These are phyloP conservation scores for Eucidaris tribuloides DNA, from an alignment of 35 echinoderm and acorn worm genomes.

Conservation along the genomic window DNA sequence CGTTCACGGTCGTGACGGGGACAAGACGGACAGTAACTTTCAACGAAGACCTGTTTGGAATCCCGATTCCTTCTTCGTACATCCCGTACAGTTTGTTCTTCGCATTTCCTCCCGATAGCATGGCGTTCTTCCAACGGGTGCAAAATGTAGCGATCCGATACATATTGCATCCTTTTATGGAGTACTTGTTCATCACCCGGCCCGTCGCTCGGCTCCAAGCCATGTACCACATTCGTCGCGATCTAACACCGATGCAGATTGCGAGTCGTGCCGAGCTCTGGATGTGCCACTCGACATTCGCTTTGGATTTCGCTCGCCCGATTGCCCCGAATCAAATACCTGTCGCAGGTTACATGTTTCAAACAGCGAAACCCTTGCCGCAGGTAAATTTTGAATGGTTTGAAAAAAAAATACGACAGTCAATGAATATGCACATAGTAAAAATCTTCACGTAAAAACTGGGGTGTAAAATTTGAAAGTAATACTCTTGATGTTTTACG, in stretches of 20 bases:
- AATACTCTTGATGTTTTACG: too few species aligned
- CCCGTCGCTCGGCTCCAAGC: background rate
- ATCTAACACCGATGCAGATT: conserved; percentile 11
- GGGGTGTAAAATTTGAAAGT: too few species aligned
- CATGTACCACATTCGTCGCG: background rate
- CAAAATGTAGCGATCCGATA: conserved; percentile 12
- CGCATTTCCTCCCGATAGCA: background rate
- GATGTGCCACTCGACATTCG: conserved; percentile 14
- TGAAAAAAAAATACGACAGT: too few species aligned
- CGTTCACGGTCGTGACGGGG: conserved; percentile 31
- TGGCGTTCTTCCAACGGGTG: conserved; percentile 15
- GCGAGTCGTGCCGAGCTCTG: background rate
- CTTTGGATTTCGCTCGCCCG: background rate
- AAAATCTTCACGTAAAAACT: too few species aligned
- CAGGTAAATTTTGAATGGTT: too few species aligned
- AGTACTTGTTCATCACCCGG: background rate
- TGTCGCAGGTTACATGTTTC: background rate
- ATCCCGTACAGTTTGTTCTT: conserved; percentile 30
- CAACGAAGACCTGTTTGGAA: conserved; percentile 32
- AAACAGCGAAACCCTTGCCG: background rate
- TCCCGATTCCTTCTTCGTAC: conserved; percentile 34
- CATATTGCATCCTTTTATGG: background rate
- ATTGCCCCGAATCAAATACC: background rate
- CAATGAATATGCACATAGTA: too few species aligned
- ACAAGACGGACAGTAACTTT: conserved; percentile 10